Percentiles rank a stretch among this genome's conserved stretches.
phyloP scores from a whole-genome alignment of 2,888 invertebrate genomes.

The Stenurella melanura region DNA sequence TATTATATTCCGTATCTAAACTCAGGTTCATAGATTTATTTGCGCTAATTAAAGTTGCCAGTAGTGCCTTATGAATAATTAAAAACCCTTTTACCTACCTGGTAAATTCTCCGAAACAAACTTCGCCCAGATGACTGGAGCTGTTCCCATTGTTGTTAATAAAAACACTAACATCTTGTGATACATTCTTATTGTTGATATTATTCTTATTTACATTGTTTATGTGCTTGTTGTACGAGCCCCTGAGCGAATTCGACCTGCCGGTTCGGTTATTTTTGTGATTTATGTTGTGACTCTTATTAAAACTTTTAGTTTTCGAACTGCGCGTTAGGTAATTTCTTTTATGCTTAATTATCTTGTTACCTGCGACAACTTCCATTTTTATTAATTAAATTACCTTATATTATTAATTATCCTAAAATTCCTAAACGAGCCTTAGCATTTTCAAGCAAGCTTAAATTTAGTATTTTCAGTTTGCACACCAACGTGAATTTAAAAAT shows the following conservation, averaged over 20 bases:
- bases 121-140: conserved; percentile 10
- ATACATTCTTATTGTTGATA: conserved; percentile 39
- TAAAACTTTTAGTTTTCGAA: conserved; percentile 46
- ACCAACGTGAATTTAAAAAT: conserved; percentile 29
- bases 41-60: conserved; percentile 8
- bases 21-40: conserved; percentile 21
- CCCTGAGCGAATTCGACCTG: conserved; percentile 42
- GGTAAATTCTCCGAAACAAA: conserved; percentile 36
- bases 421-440: neutral
- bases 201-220: conserved; percentile 28
- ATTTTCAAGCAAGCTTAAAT: conserved; percentile 15
- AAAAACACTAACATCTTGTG: conserved; percentile 10
- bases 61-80: conserved; percentile 3
- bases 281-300: conserved; percentile 38
- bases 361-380: conserved; percentile 44
- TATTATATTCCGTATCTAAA: conserved; percentile 1
- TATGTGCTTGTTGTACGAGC: conserved; percentile 35
- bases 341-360: conserved; percentile 43
- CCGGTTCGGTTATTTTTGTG: conserved; percentile 45
- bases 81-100: conserved; percentile 25
- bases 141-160: conserved; percentile 21
- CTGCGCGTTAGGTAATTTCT: conserved; percentile 45
- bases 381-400: conserved; percentile 42
- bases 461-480: conserved; percentile 18
- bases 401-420: conserved; percentile 2